These are phyloP conservation scores for Typhlichthys eigenmanni DNA, from an alignment of 2,797 vertebrate genomes.

Conservation along the genomic window DNA sequence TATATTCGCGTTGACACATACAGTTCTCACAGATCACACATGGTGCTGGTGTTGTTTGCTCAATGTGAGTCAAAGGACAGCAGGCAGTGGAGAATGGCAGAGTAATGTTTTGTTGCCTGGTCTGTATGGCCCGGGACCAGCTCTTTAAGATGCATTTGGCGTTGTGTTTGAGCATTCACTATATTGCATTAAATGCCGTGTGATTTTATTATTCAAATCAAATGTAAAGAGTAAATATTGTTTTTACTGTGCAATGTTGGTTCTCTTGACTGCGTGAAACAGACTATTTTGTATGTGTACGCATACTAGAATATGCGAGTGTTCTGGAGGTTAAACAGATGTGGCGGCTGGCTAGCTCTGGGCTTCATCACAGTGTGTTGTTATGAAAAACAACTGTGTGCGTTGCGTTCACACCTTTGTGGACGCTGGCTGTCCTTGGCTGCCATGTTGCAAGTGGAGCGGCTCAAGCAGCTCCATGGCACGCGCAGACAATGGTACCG, in stretches of 20 bases:
- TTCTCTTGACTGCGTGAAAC: constrained; percentile 10
- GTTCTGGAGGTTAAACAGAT: constrained; percentile 57
- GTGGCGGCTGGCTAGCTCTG: constrained; percentile 35
- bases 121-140: too few species aligned
- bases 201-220: too few species aligned
- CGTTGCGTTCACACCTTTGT: constrained; percentile 59
- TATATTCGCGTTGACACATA: too few species aligned
- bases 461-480: not conserved
- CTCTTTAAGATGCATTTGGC: too few species aligned
- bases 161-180: too few species aligned
- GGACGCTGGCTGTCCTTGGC: constrained; percentile 57
- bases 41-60: too few species aligned
- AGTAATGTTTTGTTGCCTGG: too few species aligned
- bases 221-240: too few species aligned
- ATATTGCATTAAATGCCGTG: too few species aligned
- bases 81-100: too few species aligned
- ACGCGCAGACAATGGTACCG: not conserved
- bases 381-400: constrained; percentile 49
- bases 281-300: not conserved
- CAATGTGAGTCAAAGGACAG: too few species aligned
- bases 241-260: constrained; percentile 1
- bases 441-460: constrained; percentile 10
- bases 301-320: constrained; percentile 9
- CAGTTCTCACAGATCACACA: too few species aligned
- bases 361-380: constrained; percentile 44